These are phyloP conservation scores for Temnopleurus reevesii DNA, from an alignment of 53 echinoderm and acorn worm species.

Conservation along the genomic window DNA sequence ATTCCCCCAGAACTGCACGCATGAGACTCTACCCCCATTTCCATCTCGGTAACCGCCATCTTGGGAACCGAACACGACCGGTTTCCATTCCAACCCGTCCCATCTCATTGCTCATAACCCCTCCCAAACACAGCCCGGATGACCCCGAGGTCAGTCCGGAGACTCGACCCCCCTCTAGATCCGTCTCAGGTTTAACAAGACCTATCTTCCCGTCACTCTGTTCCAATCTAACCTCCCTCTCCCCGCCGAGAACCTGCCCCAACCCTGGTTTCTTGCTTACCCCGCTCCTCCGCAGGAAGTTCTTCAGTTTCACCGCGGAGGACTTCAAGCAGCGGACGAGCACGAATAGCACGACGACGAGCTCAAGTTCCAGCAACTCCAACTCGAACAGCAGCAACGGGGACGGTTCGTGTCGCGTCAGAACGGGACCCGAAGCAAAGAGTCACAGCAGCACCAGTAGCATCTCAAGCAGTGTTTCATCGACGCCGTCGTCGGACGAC, in stretches of 20 bases:
- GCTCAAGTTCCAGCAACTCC: conserved; percentile 23
- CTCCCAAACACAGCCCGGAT: neutral
- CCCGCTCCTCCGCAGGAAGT: conserved; percentile 68
- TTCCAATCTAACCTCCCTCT: neutral
- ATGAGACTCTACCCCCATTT: neutral
- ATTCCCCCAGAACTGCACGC: neutral
- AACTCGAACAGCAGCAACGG: conserved; percentile 49
- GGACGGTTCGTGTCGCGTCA: neutral
- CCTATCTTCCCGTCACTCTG: conserved; percentile 1
- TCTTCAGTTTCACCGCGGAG: conserved; percentile 92
- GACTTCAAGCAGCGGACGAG: conserved; percentile 62
- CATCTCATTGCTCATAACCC: neutral
- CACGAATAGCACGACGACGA: conserved; percentile 54
- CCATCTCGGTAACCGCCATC: conserved; percentile 12
- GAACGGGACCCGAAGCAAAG: conserved; percentile 59
- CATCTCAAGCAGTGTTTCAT: conserved; percentile 60
- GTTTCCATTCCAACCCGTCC: conserved; percentile 32
- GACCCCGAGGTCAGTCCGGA: neutral
- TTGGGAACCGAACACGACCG: conserved; percentile 15
- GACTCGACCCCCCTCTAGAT: neutral
- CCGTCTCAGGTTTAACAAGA: neutral
- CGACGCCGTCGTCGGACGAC: conserved; percentile 69
- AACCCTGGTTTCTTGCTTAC: conserved; percentile 57
- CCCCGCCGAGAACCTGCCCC: conserved; percentile 43
- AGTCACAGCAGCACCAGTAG: conserved; percentile 67